Evolutionary conservation across 2,113 vertebrate genomes (phyloP).

Genomic region (Vidua macroura): DNA sequence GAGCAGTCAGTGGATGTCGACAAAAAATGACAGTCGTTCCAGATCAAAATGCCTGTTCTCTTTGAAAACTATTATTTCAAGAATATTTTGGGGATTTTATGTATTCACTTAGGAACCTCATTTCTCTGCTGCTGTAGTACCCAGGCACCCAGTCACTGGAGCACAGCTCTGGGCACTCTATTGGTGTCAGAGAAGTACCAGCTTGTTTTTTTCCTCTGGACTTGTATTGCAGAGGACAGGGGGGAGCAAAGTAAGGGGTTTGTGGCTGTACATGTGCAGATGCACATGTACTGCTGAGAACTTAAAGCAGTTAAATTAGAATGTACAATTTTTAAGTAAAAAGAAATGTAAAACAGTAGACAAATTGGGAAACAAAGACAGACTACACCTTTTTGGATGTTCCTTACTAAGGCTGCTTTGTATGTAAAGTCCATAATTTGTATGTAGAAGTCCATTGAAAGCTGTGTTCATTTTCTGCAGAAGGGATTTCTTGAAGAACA

Average conservation of each 20-base stretch:
- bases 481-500: neutral
- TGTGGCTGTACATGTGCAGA: neutral
- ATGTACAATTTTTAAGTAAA: neutral
- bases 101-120: neutral
- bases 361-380: neutral
- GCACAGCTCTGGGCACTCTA: neutral
- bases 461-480: neutral
- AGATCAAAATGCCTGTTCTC: neutral
- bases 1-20: neutral
- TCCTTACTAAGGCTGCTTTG: neutral
- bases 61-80: neutral
- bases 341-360: neutral
- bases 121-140: neutral
- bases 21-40: neutral
- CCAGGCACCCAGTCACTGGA: too few species aligned
- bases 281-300: neutral
- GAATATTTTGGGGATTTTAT: neutral
- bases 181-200: neutral
- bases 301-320: neutral
- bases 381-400: neutral
- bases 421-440: neutral
- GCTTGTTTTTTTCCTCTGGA: neutral
- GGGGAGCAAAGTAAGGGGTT: neutral
- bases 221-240: neutral
- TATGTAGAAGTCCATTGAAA: neutral